Evolutionary conservation across 2,888 invertebrate species (phyloP), one percentile per base, ranked within the genome.

Genomic region (Plemyria rubiginata): DNA sequence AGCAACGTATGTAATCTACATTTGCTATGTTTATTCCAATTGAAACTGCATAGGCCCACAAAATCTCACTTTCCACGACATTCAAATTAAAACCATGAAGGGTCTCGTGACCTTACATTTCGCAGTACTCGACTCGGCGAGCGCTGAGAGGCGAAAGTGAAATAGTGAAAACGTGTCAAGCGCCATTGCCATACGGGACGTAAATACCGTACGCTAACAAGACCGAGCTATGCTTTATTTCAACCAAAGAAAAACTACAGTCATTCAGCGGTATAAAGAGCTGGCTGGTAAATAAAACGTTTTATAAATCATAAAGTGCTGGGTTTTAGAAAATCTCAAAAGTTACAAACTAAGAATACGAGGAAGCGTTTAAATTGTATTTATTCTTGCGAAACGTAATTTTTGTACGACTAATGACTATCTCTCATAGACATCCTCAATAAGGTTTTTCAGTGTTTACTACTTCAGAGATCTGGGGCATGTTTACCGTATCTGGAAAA

Each of bases 161-260:
- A 86, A 89, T 62, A 87, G 86, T 87, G 84, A 82, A 90, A 90
- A 83, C 83, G 81, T 90, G 90, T 90, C 90, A 90, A 91, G 90
- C 82, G 79, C 62, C 66, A 54, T 54, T 81, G 79, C 64, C 67
- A 60, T 54, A 51, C 22, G 45, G 22, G 32, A 45, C 60, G 40
- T 57, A 61, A 65, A 67, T 67, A 62, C 59, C n/a, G 49, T 41
- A 57, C 45, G 52, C 57, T 58, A 65, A 65, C 65, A 65, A 60
- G 54, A 40, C 49, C 43, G 13, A 28, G 36, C 29, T 48, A 38
- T 43, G 45, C 54, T 57, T 49, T 62, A 57, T 59, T 48, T 48
- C 22, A 48, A 28, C 28, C 9, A 22, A 49, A 53, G 15, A 48
- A 45, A 43, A n/a, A 43, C 8, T n/a, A 45, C 9, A 45, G 45